These are phyloP conservation scores for Pseudorhombus dupliciocellatus DNA, from an alignment of 2,113 vertebrate genomes.

Conservation along the genomic window DNA sequence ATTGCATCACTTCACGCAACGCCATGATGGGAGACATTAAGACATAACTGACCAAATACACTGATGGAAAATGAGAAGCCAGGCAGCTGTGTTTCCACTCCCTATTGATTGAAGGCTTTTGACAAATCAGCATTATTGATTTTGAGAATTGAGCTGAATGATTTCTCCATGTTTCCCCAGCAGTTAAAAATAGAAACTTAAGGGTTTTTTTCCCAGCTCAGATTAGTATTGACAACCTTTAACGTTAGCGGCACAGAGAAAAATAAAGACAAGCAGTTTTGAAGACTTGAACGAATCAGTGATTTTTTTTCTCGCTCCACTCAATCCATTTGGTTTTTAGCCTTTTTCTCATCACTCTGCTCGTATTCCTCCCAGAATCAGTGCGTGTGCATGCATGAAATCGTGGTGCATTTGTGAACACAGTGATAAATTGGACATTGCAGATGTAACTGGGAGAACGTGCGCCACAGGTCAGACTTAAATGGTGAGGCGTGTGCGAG, in stretches of 20 bases:
- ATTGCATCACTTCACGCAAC: constrained; percentile 1
- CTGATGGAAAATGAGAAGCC: too few relatives aligned
- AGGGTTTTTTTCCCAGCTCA: too few relatives aligned
- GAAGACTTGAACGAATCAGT: background rate
- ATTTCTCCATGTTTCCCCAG: constrained; percentile 7
- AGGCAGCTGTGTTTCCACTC: too few relatives aligned
- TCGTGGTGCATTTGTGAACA: constrained; percentile 13
- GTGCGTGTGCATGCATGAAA: constrained; percentile 20
- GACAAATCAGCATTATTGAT: background rate
- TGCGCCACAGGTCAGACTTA: constrained; percentile 18
- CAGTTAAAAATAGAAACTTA: background rate
- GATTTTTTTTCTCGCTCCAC: background rate
- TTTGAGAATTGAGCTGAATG: constrained; percentile 5
- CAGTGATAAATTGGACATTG: constrained; percentile 25
- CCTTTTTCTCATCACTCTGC: background rate
- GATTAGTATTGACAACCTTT: too few relatives aligned
- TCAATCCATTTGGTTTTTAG: background rate
- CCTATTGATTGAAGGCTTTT: too few relatives aligned
- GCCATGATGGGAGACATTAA: background rate
- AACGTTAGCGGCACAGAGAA: background rate
- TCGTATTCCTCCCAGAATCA: background rate
- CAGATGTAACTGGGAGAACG: constrained; percentile 17
- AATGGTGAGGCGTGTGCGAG: constrained; percentile 22
- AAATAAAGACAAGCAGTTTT: background rate
- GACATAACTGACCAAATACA: background rate